These are phyloP conservation scores for Perdita meconis DNA, from an alignment of 2,888 invertebrate genomes.

Conservation along the genomic window DNA sequence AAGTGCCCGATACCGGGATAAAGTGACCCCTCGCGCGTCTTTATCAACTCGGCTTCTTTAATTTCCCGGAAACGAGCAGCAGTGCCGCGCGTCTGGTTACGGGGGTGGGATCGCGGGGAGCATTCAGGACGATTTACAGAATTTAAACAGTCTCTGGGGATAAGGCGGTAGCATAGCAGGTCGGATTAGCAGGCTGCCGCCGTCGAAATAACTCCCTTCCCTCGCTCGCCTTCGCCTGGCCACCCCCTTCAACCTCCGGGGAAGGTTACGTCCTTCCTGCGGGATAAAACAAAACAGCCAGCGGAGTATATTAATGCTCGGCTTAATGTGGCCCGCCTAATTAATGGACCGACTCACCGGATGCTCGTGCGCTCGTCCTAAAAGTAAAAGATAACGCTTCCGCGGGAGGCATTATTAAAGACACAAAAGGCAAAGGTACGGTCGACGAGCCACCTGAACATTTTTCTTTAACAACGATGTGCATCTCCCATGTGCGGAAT, in stretches of 20 bases:
- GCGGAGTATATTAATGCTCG: slow-evolving; percentile 84
- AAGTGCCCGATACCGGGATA: not conserved
- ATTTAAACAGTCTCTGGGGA: slow-evolving; percentile 83
- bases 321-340: slow-evolving; percentile 84
- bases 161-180: slow-evolving; percentile 77
- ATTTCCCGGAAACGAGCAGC: slow-evolving; percentile 31
- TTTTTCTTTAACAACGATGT: slow-evolving; percentile 28
- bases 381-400: slow-evolving; percentile 81
- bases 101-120: slow-evolving; percentile 43
- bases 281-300: slow-evolving; percentile 84
- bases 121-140: slow-evolving; percentile 79
- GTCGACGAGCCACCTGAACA: slow-evolving; percentile 14
- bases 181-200: slow-evolving; percentile 74
- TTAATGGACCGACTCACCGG: slow-evolving; percentile 83
- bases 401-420: slow-evolving; percentile 77
- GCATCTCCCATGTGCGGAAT: not conserved
- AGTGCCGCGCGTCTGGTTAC: slow-evolving; percentile 14
- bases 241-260: slow-evolving; percentile 65
- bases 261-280: slow-evolving; percentile 81
- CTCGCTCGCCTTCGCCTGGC: slow-evolving; percentile 57
- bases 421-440: slow-evolving; percentile 74
- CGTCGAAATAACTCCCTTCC: slow-evolving; percentile 73
- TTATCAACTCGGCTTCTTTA: slow-evolving; percentile 30
- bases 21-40: not conserved
- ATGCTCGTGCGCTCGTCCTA: slow-evolving; percentile 74